Conservation (phyloP, 2,113 vertebrate species). For the Galbula dea region DNA sequence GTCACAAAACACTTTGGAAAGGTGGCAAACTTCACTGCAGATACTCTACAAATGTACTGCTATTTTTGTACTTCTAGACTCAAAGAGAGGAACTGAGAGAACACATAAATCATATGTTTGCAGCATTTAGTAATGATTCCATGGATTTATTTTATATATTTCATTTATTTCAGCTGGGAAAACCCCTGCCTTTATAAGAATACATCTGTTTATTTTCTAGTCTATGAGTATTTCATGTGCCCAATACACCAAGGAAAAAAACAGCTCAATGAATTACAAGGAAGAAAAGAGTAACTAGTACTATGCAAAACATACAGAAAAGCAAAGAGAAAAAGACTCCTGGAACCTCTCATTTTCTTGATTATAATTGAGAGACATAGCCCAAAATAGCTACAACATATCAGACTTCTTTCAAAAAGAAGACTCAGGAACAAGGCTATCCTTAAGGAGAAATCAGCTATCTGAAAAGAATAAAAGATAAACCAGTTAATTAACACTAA, state of each 20-base stretch:
- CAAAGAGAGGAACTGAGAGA: neutral
- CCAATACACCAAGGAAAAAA: neutral
- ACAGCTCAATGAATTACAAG: neutral
- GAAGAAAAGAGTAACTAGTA: neutral
- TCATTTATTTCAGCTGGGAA: neutral
- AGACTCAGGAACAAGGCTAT: neutral
- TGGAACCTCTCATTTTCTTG: neutral
- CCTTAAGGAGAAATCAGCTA: neutral
- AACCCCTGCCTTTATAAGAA: fast-evolving
- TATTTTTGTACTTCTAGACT: neutral
- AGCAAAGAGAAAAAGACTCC: neutral
- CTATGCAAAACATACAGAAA: neutral
- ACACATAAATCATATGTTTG: neutral
- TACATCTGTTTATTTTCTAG: neutral
- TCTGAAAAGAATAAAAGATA: neutral
- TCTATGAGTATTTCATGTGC: neutral
- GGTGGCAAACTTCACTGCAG: neutral
- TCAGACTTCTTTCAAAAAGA: no score
- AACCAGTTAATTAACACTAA: neutral
- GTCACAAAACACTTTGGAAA: neutral
- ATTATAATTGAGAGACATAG: neutral
- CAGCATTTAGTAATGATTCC: neutral
- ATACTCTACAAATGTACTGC: neutral
- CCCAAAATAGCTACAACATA: neutral
- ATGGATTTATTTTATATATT: neutral